Conservation (phyloP, 2,888 invertebrate genomes). For the Thecophora atra region DNA sequence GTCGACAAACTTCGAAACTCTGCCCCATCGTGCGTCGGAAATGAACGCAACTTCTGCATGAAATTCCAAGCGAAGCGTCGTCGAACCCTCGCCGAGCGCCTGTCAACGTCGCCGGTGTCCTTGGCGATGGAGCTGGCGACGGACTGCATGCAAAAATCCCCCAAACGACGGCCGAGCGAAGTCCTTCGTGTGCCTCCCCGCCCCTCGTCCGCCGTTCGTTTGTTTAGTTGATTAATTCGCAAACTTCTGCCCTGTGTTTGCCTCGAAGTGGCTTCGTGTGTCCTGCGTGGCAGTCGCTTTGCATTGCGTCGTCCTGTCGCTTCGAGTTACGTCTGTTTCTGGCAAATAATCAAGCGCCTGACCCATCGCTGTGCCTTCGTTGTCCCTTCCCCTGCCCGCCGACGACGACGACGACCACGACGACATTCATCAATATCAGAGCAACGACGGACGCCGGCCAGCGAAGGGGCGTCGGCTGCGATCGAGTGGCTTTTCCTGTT, state of each 20-base stretch:
- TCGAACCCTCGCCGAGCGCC: no score
- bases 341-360: constrained; percentile 49
- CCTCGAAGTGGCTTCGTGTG: constrained; percentile 14
- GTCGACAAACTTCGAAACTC: no score
- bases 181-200: background rate
- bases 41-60: no score
- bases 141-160: constrained; percentile 15
- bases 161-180: background rate
- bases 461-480: background rate
- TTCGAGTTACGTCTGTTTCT: constrained; percentile 45
- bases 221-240: constrained; percentile 51
- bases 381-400: background rate
- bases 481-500: background rate
- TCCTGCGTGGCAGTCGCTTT: background rate
- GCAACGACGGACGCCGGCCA: background rate
- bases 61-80: no score
- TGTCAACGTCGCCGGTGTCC: no score
- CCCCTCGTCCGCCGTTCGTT: constrained; percentile 33
- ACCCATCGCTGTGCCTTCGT: background rate
- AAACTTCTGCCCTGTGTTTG: constrained; percentile 42
- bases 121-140: no score
- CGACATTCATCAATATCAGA: constrained; percentile 47
- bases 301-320: background rate
- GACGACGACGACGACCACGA: constrained; percentile 22
- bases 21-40: no score